These are phyloP conservation scores for Metalampra italica DNA, from an alignment of 2,888 invertebrate genomes.

Conservation along the genomic window DNA sequence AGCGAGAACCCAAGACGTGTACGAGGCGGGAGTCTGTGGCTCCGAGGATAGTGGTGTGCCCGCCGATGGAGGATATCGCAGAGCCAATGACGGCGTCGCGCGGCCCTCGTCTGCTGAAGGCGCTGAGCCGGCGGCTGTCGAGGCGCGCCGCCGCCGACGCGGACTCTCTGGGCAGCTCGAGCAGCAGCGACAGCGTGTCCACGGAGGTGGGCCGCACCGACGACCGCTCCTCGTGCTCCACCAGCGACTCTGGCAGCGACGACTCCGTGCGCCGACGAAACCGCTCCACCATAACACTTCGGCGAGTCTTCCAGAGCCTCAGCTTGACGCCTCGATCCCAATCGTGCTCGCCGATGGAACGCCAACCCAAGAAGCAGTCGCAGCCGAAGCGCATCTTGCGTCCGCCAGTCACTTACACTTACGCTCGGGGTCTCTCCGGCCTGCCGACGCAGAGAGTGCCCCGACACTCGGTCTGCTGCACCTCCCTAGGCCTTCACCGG, in stretches of 20 bases:
- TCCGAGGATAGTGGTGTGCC: slow-evolving; percentile 71
- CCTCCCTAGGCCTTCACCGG: slow-evolving; percentile 59
- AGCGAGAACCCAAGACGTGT: slow-evolving; percentile 36
- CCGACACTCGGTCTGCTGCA: slow-evolving; percentile 63
- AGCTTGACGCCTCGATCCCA: slow-evolving; percentile 81
- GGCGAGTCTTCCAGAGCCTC: slow-evolving; percentile 85
- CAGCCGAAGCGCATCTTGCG: slow-evolving; percentile 87
- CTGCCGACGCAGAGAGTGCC: slow-evolving; percentile 90
- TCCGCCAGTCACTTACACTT: slow-evolving; percentile 88
- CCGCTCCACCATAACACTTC: slow-evolving; percentile 81
- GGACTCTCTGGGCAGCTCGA: slow-evolving; percentile 64
- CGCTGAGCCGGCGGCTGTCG: slow-evolving; percentile 81
- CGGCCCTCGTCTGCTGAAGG: slow-evolving; percentile 82
- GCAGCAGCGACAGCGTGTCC: slow-evolving; percentile 67
- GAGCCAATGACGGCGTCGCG: slow-evolving; percentile 77
- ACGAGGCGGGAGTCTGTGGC: slow-evolving; percentile 50
- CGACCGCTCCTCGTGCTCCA: slow-evolving; percentile 73
- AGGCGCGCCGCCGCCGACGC: slow-evolving; percentile 69
- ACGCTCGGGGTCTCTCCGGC: slow-evolving; percentile 88
- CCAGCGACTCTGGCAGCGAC: slow-evolving; percentile 82
- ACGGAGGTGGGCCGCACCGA: slow-evolving; percentile 55
- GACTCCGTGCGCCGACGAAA: slow-evolving; percentile 73
- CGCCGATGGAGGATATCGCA: slow-evolving; percentile 72
- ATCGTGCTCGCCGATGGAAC: slow-evolving; percentile 78
- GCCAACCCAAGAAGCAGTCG: slow-evolving; percentile 76